These are phyloP conservation scores for Pandemis heparana DNA, from an alignment of 2,888 invertebrate species.

Conservation along the genomic window DNA sequence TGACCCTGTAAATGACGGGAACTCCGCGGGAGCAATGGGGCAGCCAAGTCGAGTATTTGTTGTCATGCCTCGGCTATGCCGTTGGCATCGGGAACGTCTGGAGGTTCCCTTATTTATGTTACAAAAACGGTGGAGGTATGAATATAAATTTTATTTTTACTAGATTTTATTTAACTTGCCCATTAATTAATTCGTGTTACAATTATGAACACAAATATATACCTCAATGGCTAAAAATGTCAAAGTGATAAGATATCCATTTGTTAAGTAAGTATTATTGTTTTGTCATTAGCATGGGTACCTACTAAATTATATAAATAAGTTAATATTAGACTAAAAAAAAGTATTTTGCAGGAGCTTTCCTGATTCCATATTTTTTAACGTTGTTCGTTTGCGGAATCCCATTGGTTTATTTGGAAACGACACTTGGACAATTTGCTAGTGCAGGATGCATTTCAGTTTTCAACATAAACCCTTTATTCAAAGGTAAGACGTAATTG, in stretches of 20 bases:
- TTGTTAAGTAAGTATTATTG: too few species aligned
- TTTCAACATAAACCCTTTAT: slow-evolving; percentile 92
- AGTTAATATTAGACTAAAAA: too few species aligned
- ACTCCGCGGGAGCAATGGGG: slow-evolving; percentile 88
- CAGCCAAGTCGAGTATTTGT: slow-evolving; percentile 90
- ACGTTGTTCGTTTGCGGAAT: slow-evolving; percentile 94
- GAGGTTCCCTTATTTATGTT: slow-evolving; percentile 95
- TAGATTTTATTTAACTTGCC: slow-evolving; percentile 2
- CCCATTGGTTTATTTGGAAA: slow-evolving; percentile 95
- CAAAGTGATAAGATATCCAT: too few species aligned
- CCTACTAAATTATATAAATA: too few species aligned
- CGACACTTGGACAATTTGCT: slow-evolving; percentile 93
- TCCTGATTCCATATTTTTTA: slow-evolving; percentile 93
- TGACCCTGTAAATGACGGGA: slow-evolving; percentile 62
- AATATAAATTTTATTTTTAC: slow-evolving; percentile 38
- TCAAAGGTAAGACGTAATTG: slow-evolving; percentile 89
- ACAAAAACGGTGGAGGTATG: slow-evolving; percentile 94
- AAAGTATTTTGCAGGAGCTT: slow-evolving; percentile 88
- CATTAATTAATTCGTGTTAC: background rate
- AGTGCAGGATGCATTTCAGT: slow-evolving; percentile 93
- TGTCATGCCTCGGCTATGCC: slow-evolving; percentile 93
- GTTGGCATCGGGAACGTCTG: slow-evolving; percentile 95
- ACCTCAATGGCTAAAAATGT: too few species aligned
- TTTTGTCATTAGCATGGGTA: too few species aligned
- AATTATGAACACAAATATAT: too few species aligned